Evolutionary conservation across 92 coral and sea anemone genomes (phyloP).

Genomic region (Porites evermanni): DNA sequence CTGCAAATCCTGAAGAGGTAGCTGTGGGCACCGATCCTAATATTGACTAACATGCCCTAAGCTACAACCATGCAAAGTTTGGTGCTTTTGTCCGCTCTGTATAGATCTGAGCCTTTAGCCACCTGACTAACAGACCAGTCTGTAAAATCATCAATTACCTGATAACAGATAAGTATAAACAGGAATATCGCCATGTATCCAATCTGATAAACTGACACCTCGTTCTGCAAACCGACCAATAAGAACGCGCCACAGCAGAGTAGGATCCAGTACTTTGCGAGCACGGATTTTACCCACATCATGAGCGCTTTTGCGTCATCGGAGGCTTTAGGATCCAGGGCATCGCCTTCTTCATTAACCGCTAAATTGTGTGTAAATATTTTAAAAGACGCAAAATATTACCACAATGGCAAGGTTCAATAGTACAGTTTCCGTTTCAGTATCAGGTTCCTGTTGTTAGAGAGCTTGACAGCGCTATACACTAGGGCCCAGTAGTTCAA

Average conservation of each 20-base stretch:
- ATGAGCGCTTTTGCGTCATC: conserved; percentile 93
- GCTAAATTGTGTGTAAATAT: not conserved
- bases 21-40: too few species aligned
- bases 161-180: conserved; percentile 94
- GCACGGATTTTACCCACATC: conserved; percentile 94
- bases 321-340: conserved; percentile 74
- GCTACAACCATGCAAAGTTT: too few species aligned
- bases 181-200: conserved; percentile 98
- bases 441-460: too few species aligned
- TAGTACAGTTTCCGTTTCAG: not conserved
- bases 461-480: too few species aligned
- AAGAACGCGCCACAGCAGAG: conserved; percentile 99
- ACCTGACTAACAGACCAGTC: too few species aligned
- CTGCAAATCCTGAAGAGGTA: too few species aligned
- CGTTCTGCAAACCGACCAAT: conserved; percentile 97
- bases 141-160: conserved; percentile 42
- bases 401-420: not conserved
- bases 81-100: too few species aligned
- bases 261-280: conserved; percentile 99
- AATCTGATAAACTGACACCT: conserved; percentile 97
- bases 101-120: too few species aligned
- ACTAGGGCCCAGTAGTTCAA: too few species aligned
- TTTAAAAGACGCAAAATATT: not conserved
- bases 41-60: too few species aligned
- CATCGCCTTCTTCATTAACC: conserved; percentile 64